Base-by-base conservation (phyloP, 2,113 vertebrate genomes). In the Calyptommatus sinebrachiatus region DNA sequence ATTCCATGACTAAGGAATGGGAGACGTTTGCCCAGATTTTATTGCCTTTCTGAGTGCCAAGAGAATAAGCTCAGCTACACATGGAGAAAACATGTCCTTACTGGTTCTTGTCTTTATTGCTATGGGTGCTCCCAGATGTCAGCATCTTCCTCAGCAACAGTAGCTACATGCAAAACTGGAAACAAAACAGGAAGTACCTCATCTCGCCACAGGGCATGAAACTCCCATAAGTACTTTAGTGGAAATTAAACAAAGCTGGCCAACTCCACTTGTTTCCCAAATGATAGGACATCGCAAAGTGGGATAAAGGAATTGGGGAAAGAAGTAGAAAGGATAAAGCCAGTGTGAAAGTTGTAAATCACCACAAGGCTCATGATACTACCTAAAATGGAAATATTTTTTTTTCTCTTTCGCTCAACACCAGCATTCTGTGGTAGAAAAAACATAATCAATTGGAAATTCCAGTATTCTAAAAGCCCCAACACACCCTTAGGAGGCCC, bases 161-260 rank as follows among this genome's bases (percentile, higher is more conserved):
- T 68, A 61, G 79, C 72, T 75, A 21, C 61, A 26, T 60, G 5
- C 65, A 46, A 61, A 68, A 24, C 31, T 75, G 72, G 50, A 75
- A 75, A 31, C 66, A 81, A 75, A 80, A 60, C 63, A 61, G 53
- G 72, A 78, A 68, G 29, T n/a, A 57, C 26, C 26, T 67, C 41
- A 57, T 20, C 67, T 18, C 41, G n/a, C 45, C 31, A 18, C 45
- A 20, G 31, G 66, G 63, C 45, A 45, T 81, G 48, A 26, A 69
- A 53, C 26, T 28, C 60, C 41, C 21, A 24, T 61, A 46, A 75
- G 53, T 61, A 31, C 53, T 57, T 57, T 57, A 57, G 18, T 57
- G 53, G 53, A 57, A 57, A 57, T 12, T 57, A 57, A 14, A 18
- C 12, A 57, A 57, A 57, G 12, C 53, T 18, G 16, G 53, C 12